phyloP scores from a whole-genome alignment of 2,113 vertebrate genomes.

The Geococcyx californianus region DNA sequence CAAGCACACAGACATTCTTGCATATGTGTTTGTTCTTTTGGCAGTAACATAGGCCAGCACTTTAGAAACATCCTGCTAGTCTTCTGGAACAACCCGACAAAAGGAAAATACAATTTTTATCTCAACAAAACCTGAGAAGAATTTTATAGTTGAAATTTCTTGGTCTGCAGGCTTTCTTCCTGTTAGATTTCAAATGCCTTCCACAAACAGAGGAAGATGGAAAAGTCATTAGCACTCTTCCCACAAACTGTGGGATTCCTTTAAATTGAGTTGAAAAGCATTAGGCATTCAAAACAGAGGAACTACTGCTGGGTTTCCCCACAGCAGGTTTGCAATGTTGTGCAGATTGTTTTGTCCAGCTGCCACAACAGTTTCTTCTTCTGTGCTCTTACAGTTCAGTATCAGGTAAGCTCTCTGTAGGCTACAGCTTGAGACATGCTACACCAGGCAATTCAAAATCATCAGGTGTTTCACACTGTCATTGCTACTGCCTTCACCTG shows the following conservation, averaged over 20 bases:
- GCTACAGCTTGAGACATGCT: neutral
- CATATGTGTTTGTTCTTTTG: neutral
- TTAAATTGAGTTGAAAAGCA: neutral
- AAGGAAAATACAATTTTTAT: conserved; percentile 29
- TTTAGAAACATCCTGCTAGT: conserved; percentile 25
- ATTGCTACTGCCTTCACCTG: neutral
- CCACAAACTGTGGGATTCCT: neutral
- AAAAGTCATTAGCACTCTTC: neutral
- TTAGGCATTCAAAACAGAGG: neutral
- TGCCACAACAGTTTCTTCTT: neutral
- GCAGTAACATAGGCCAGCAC: neutral
- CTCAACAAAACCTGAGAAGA: neutral
- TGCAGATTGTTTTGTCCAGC: neutral
- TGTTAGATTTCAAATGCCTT: conserved; percentile 1
- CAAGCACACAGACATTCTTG: neutral
- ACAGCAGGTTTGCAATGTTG: neutral
- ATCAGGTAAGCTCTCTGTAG: neutral
- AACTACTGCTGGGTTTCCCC: neutral
- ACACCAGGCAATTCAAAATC: neutral
- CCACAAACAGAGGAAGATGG: conserved; percentile 2
- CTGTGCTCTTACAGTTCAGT: neutral
- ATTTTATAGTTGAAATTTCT: neutral
- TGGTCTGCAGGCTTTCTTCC: neutral
- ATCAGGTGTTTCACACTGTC: neutral
- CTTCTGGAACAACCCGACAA: neutral